Base-by-base conservation (phyloP, 2,113 vertebrate genomes). In the Myocastor coypus region DNA sequence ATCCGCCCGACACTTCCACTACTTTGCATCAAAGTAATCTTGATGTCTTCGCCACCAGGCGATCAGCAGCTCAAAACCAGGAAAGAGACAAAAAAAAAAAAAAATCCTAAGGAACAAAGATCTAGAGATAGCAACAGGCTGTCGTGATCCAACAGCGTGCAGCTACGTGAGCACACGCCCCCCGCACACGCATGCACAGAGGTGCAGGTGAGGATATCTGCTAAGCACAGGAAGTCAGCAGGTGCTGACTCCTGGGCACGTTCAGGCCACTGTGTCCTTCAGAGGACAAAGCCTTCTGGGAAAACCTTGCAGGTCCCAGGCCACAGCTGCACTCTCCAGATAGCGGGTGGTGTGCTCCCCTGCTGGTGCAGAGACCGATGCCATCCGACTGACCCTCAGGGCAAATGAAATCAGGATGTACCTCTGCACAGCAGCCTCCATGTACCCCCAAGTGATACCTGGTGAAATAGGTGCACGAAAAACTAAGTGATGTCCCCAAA, bases 101-200 rank as follows among this genome's bases (percentile, higher is more conserved):
- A 66, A 14, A 0, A 0, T 8, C 9, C 5, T 52, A 22, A 81
- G 1, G 6, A 63, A 9, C 40, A 63, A 52, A 75, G 7, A 5
- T 17, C 59, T 66, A 20, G 37, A 34, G 78, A 46, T 37, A 55
- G 52, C 37, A 42, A 50, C 12, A 50, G 50, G 24, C 37, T 30
- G 12, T 66, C 22, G 22, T 26, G 5, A 14, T 10, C 42, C 19
- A 28, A 19, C 17, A 55, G 16, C 9, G 7, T 14, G 52, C 50
- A 55, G 34, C 17, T 20, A 78, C 46, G 3, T 5, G 55, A 57
- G 16, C 55, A 57, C 55, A 57, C 55, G 19, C 14, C 10, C 55
- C 16, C 16, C 3, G 17, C 46, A 87, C 66, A 9, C 68, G 9
- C 32, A 69, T 7, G 34, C 34, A 12, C 20, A 81, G 55, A 80